These are phyloP conservation scores for Thyatira batis DNA, from an alignment of 2,888 invertebrate genomes.

Conservation along the genomic window DNA sequence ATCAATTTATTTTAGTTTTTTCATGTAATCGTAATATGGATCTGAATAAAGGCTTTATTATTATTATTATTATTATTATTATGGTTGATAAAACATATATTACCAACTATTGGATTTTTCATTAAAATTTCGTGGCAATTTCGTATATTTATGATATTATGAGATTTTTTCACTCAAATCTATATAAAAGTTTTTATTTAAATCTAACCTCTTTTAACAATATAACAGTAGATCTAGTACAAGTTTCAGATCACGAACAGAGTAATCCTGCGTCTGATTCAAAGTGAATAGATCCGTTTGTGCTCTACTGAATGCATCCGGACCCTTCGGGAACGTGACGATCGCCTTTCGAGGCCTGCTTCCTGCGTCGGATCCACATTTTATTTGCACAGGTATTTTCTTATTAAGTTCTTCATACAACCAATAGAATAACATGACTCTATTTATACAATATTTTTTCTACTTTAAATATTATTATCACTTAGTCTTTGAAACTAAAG, in stretches of 20 bases:
- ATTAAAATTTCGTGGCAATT: no score
- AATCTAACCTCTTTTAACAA: constrained; percentile 25
- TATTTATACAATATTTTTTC: background rate
- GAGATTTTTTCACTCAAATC: no score
- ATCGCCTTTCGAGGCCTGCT: constrained; percentile 35
- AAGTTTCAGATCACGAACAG: constrained; percentile 62
- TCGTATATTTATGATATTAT: no score
- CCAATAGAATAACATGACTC: background rate
- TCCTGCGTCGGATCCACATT: constrained; percentile 31
- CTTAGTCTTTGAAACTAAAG: background rate
- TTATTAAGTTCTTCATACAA: background rate
- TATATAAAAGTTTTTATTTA: background rate
- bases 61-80: no score
- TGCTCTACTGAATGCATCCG: constrained; percentile 67
- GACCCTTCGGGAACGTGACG: constrained; percentile 56
- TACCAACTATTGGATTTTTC: no score
- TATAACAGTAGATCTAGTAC: constrained; percentile 38
- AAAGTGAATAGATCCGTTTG: constrained; percentile 63
- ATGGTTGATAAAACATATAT: no score
- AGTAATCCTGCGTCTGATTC: constrained; percentile 60
- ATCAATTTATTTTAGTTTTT: no score
- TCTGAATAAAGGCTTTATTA: no score
- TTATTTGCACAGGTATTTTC: constrained; percentile 15
- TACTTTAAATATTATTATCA: no score
- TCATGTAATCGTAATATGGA: no score